Evolutionary conservation across 2,113 vertebrate genomes (phyloP).

Genomic region (Alexandromys fortis): DNA sequence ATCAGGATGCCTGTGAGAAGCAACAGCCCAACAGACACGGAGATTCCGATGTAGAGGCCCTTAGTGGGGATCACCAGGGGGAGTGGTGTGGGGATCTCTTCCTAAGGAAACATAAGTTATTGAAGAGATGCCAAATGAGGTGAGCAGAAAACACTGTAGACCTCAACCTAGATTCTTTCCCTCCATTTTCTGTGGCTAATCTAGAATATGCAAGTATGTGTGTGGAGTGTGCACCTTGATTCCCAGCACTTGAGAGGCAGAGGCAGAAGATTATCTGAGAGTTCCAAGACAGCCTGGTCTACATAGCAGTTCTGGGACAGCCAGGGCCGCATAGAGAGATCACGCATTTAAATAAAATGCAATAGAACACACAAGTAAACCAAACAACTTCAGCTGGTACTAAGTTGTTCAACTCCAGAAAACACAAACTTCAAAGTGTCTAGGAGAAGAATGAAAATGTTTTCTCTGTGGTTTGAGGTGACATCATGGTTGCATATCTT

Average conservation of each 20-base stretch:
- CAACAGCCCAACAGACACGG: constrained; percentile 21
- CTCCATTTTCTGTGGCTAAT: not conserved
- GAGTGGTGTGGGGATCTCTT: accelerated
- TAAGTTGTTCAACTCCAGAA: not conserved
- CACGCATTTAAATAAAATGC: not conserved
- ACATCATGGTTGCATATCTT: not conserved
- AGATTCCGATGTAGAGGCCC: constrained; percentile 47
- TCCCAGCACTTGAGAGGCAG: not conserved
- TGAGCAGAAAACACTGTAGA: not conserved
- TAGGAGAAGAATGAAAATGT: not conserved
- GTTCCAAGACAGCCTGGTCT: not conserved
- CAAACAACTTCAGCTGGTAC: not conserved
- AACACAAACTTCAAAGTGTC: not conserved
- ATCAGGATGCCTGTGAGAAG: constrained; percentile 59
- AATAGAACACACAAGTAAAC: not conserved
- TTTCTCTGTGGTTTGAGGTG: not conserved
- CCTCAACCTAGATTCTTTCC: not conserved
- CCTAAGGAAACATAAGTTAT: constrained; percentile 61
- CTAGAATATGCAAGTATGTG: not conserved
- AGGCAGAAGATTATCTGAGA: not conserved
- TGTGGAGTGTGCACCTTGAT: not conserved
- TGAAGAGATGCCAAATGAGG: constrained; percentile 27
- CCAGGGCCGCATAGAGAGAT: too few relatives aligned
- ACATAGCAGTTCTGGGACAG: not conserved
- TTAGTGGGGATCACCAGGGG: accelerated